These are phyloP conservation scores for Patella ulyssiponensis DNA, from an alignment of 2,888 invertebrate genomes.

Conservation along the genomic window DNA sequence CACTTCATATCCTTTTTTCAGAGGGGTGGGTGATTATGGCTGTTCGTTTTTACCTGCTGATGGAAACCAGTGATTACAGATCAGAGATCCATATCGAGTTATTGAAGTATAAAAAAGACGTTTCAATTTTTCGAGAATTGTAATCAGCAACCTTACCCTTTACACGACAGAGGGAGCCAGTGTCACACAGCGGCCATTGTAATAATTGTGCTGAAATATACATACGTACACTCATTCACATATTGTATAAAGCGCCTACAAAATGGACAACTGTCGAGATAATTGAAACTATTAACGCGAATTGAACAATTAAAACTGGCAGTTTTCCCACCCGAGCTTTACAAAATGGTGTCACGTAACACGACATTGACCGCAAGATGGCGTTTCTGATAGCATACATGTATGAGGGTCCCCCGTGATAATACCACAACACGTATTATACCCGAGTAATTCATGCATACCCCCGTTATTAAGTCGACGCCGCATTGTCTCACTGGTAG, in stretches of 20 bases:
- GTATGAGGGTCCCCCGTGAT: neutral
- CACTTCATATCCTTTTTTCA: too few relatives aligned
- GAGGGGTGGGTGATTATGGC: too few relatives aligned
- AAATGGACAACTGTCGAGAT: conserved; percentile 10
- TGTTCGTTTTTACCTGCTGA: too few relatives aligned
- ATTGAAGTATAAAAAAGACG: too few relatives aligned
- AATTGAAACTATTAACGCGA: conserved; percentile 6
- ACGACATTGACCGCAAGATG: neutral
- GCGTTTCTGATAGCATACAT: neutral
- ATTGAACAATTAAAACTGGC: neutral
- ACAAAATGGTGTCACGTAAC: conserved; percentile 11
- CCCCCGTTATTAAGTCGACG: conserved; percentile 8
- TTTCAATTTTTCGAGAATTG: too few relatives aligned
- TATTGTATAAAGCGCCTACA: neutral
- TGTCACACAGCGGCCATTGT: too few relatives aligned
- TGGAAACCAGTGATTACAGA: too few relatives aligned
- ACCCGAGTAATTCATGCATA: neutral
- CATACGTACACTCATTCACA: neutral
- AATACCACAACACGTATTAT: neutral
- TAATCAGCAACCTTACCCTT: too few relatives aligned
- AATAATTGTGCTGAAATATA: neutral
- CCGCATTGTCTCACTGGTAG: neutral
- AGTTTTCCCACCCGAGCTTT: conserved; percentile 1
- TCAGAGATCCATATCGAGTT: too few relatives aligned
- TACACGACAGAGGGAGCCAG: too few relatives aligned